phyloP scores from a whole-genome alignment of 1,140 invertebrate species.

The Trigoniulus corallinus region DNA sequence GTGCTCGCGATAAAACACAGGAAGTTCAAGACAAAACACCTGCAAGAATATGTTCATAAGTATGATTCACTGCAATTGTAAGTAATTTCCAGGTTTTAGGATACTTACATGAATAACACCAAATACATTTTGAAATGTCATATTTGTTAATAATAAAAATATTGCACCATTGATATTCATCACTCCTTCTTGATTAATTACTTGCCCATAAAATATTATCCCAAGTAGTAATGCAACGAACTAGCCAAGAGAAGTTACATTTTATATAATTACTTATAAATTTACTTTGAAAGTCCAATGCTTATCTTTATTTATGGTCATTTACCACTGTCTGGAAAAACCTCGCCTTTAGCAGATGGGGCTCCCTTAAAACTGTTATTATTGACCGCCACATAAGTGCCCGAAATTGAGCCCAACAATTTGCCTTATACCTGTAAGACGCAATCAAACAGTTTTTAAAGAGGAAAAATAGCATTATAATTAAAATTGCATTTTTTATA shows the following conservation, averaged over 20 bases:
- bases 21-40: conserved; percentile 15
- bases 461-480: neutral
- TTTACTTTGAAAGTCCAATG: neutral
- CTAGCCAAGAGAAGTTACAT: conserved; percentile 32
- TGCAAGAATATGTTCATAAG: conserved; percentile 1
- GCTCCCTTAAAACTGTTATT: conserved; percentile 72
- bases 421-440: conserved; percentile 49
- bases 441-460: no score
- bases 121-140: conserved; percentile 6
- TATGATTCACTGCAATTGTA: neutral
- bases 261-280: conserved; percentile 3
- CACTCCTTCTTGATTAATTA: conserved; percentile 49
- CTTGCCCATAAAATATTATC: conserved; percentile 72
- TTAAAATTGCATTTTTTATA: neutral
- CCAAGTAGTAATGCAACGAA: conserved; percentile 72
- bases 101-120: conserved; percentile 15
- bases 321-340: conserved; percentile 74
- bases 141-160: conserved; percentile 1
- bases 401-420: conserved; percentile 71
- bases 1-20: conserved; percentile 20
- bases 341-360: conserved; percentile 70
- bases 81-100: neutral
- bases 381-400: conserved; percentile 81
- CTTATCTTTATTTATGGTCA: conserved; percentile 13
- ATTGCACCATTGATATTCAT: conserved; percentile 23